Evolutionary conservation across 1,140 invertebrate genomes (phyloP).

Genomic region (Subanguina moxae): DNA sequence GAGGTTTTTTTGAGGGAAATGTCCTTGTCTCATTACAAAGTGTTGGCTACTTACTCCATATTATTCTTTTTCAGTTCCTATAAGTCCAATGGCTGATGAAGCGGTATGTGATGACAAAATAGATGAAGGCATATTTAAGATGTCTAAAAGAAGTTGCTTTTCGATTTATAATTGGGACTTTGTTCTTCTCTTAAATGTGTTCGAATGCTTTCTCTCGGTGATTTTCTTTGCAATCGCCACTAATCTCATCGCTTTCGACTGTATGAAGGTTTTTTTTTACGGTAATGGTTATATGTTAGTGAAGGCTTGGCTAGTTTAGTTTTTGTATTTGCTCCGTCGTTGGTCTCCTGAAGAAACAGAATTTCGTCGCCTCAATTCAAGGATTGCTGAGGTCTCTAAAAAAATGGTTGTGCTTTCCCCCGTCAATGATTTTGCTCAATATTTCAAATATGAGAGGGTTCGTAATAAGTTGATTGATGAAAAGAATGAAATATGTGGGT

Average conservation of each 20-base stretch:
- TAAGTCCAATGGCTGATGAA: too few species aligned
- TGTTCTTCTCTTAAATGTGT: not conserved
- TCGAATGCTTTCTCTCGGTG: not conserved
- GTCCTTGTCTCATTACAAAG: too few species aligned
- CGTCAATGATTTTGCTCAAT: conserved; percentile 23
- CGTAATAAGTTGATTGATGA: conserved; percentile 19
- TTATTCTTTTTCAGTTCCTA: too few species aligned
- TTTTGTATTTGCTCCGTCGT: conserved; percentile 3
- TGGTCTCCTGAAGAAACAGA: conserved; percentile 2
- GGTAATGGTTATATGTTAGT: too few species aligned
- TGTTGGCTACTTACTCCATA: too few species aligned
- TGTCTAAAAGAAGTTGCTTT: too few species aligned
- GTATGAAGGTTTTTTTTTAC: not conserved
- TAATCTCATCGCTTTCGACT: not conserved
- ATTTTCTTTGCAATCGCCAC: not conserved
- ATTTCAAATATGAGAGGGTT: conserved; percentile 19
- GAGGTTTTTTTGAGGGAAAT: too few species aligned
- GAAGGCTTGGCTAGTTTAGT: not conserved
- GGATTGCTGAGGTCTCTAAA: conserved; percentile 1
- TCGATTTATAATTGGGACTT: too few species aligned
- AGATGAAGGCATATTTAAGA: too few species aligned
- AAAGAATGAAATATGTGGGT: conserved; percentile 14
- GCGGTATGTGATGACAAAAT: too few species aligned
- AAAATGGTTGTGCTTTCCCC: conserved; percentile 20
- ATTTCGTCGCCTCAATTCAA: not conserved